Conservation (phyloP, 2,888 invertebrate genomes). For the Hirtodrosophila trivittata region DNA sequence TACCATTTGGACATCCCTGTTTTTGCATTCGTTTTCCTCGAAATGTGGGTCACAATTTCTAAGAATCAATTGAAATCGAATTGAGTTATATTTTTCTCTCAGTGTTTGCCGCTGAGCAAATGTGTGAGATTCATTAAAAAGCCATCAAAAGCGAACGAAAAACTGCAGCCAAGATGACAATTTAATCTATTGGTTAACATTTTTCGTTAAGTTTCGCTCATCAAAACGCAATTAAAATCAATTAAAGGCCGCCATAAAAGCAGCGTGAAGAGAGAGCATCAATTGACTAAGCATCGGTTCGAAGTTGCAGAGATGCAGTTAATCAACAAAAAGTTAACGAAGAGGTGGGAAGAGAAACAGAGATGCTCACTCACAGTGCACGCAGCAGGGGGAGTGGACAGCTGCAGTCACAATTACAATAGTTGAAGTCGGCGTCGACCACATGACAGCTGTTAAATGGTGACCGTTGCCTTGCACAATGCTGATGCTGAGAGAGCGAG, state of each 20-base stretch:
- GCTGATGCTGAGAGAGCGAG: slow-evolving; percentile 12
- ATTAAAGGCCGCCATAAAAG: slow-evolving; percentile 59
- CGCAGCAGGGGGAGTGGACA: slow-evolving; percentile 12
- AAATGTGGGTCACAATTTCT: too few relatives aligned
- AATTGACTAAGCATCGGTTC: slow-evolving; percentile 37
- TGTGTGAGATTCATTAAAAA: slow-evolving; percentile 33
- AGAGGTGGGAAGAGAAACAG: not conserved
- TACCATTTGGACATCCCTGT: too few relatives aligned
- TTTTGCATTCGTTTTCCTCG: too few relatives aligned
- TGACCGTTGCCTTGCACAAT: slow-evolving; percentile 42
- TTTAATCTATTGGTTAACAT: slow-evolving; percentile 39
- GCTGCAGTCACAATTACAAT: slow-evolving; percentile 28
- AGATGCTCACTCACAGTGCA: not conserved
- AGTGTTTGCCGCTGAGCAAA: slow-evolving; percentile 8
- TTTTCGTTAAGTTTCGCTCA: slow-evolving; percentile 51
- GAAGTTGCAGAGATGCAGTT: slow-evolving; percentile 53
- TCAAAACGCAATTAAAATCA: slow-evolving; percentile 76
- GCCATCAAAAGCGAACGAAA: slow-evolving; percentile 17
- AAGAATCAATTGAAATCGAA: not conserved
- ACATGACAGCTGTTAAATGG: slow-evolving; percentile 67
- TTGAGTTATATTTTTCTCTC: not conserved
- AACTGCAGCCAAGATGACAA: slow-evolving; percentile 48
- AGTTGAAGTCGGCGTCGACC: slow-evolving; percentile 20
- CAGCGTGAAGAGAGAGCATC: slow-evolving; percentile 13
- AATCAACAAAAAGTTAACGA: slow-evolving; percentile 27